These are phyloP conservation scores for Drosophila littoralis DNA, from an alignment of 1,140 invertebrate species.

Conservation along the genomic window DNA sequence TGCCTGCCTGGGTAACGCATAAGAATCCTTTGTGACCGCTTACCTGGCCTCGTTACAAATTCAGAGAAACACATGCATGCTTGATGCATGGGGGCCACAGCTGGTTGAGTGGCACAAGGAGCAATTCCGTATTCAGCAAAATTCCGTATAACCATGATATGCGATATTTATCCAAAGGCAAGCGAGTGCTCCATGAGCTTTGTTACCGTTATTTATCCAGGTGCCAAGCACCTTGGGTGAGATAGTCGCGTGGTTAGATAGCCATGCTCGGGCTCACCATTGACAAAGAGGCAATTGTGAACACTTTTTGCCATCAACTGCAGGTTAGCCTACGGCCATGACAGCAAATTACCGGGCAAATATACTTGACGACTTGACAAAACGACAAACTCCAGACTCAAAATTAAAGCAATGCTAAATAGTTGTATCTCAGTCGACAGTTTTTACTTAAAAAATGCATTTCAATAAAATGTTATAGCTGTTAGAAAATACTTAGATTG, in stretches of 20 bases:
- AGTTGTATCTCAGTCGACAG: too few relatives aligned
- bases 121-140: background rate
- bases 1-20: slow-evolving; percentile 6
- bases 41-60: background rate
- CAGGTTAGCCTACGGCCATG: background rate
- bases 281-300: background rate
- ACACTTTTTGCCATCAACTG: slow-evolving; percentile 7
- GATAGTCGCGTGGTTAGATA: slow-evolving; percentile 8
- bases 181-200: slow-evolving; percentile 7
- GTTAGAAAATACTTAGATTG: too few relatives aligned
- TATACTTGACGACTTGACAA: background rate
- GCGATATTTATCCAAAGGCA: slow-evolving; percentile 26
- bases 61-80: slow-evolving; percentile 4
- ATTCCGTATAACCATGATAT: slow-evolving; percentile 10
- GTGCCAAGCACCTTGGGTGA: background rate
- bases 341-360: background rate
- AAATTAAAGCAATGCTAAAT: too few relatives aligned
- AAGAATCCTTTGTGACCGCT: slow-evolving; percentile 39
- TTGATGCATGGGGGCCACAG: background rate
- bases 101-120: slow-evolving; percentile 5
- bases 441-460: too few relatives aligned
- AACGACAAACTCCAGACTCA: background rate
- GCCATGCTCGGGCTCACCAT: background rate
- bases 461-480: too few relatives aligned
- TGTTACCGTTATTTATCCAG: slow-evolving; percentile 29